Evolutionary conservation across 2,113 vertebrate species (phyloP), one percentile per base, ranked within the genome.

Genomic region (Phyllopteryx taeniolatus): DNA sequence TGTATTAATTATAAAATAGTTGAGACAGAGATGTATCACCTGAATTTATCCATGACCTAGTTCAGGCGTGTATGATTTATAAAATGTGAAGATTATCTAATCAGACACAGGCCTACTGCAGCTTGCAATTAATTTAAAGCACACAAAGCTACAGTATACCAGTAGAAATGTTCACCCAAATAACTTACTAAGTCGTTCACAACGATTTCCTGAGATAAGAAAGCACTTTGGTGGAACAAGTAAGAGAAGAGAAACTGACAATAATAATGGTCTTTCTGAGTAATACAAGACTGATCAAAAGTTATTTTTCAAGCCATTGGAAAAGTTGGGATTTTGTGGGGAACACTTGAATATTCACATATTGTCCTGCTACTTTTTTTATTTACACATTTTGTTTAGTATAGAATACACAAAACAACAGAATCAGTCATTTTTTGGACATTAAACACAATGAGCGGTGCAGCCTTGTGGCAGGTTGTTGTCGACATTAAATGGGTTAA

Each of bases 401-500:
- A 17, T 22, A 51, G 44, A 33, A 35, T 57, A 59, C 67, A 72
- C 69, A 46, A 49, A 62, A 20, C 19, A n/a, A 5, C 6, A 10
- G 9, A 22, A 10, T n/a, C 53, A 1, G 2, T 22, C 53, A 56
- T 22, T 56, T 22, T 4, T 51, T 51, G 49, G 49, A 51, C 56
- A 57, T 11, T 15, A 22, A 15, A 14, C 57, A 33, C 27, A 33
- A 14, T 33, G 14, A 77, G 82, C 80, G 60, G 35, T 15, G 74
- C 79, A 81, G 78, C 60, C 60, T 67, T 66, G 77, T 8, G 6
- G 72, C 31, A 7, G 61, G 60, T 31, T 19, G 74, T 83, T 86
- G 71, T 63, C 71, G 53, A 46, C 67, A 81, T 66, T 20, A 70
- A 74, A 73, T 0, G 70, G 47, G 67, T 80, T 81, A 83, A 88